Evolutionary conservation across 2,888 invertebrate species (phyloP), one percentile per base, ranked within the genome.

Genomic region (Alentia gelatinosa): DNA sequence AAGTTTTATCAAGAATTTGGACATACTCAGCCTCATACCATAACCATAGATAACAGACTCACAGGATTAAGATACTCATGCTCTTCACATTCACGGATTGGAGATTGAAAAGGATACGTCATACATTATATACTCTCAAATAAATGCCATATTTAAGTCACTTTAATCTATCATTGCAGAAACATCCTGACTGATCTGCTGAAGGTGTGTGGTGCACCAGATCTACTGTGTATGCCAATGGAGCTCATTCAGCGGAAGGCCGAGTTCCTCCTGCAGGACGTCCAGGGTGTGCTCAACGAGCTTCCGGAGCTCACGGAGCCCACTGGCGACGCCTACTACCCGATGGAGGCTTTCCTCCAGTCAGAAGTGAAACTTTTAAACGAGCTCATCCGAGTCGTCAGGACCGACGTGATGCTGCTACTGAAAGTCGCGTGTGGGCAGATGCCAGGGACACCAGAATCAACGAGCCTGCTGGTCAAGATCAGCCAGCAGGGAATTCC

Each of bases 261-360:
- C 7, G 88, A 92, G 39, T n/a, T 37, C 9, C 37, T 92, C 33
- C 90, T 92, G 7, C 68, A 88, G 23, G 91, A 90, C 12, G 37
- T 92, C 33, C 40, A 26, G 15, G 40, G 3, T 15, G 35, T 50
- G 15, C 83, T 92, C 15, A 33, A 79, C 23, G 84, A 75, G 4
- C 74, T 92, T 9, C 94, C 95, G 7, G 84, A 89, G 23, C 92
- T 94, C 35, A 94, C 95, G 23, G 93, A 94, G 30, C 94, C 94
- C 3, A 93, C 93, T 63, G 91, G 92, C 63, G 94, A 94, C 89
- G 94, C 95, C 91, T 94, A 95, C 83, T 93, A 95, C 92, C 95
- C 95, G 1, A 91, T 95, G 56, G 95, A 95, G 39, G 90, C 93
- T 0, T 95, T 95, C 94, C 91, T 95, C 37, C 94, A 94, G 89